These are phyloP conservation scores for Rhodinocichla rosea DNA, from an alignment of 2,113 vertebrate genomes.

Conservation along the genomic window DNA sequence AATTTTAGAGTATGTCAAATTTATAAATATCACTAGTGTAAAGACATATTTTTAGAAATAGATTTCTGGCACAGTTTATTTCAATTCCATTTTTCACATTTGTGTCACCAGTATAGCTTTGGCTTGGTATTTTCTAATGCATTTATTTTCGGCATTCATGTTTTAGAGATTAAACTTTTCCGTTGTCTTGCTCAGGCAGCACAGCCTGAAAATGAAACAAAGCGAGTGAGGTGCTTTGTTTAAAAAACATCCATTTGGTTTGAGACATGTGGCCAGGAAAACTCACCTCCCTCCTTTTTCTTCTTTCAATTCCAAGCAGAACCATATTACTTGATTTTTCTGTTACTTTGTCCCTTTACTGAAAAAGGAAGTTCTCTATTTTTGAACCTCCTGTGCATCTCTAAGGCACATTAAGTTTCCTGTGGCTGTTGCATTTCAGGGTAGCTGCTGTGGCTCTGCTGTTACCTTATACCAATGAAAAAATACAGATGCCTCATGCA, in stretches of 20 bases:
- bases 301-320: neutral
- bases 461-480: neutral
- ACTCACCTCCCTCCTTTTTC: neutral
- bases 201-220: slow-evolving; percentile 31
- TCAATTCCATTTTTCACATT: slow-evolving; percentile 60
- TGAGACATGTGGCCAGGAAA: neutral
- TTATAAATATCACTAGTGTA: slow-evolving; percentile 60
- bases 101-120: slow-evolving; percentile 28
- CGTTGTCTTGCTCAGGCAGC: neutral
- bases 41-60: slow-evolving; percentile 63
- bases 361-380: neutral
- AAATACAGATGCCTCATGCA: neutral
- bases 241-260: neutral
- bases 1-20: slow-evolving; percentile 74
- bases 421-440: slow-evolving; percentile 8
- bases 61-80: slow-evolving; percentile 57
- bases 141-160: slow-evolving; percentile 49
- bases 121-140: slow-evolving; percentile 45
- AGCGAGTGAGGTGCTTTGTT: neutral
- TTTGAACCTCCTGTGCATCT: neutral
- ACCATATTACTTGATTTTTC: neutral
- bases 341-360: neutral
- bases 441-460: neutral
- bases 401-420: neutral
- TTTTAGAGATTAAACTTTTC: slow-evolving; percentile 54